These are phyloP conservation scores for Rhyacophila evoluta DNA, from an alignment of 2,888 invertebrate genomes.

Conservation along the genomic window DNA sequence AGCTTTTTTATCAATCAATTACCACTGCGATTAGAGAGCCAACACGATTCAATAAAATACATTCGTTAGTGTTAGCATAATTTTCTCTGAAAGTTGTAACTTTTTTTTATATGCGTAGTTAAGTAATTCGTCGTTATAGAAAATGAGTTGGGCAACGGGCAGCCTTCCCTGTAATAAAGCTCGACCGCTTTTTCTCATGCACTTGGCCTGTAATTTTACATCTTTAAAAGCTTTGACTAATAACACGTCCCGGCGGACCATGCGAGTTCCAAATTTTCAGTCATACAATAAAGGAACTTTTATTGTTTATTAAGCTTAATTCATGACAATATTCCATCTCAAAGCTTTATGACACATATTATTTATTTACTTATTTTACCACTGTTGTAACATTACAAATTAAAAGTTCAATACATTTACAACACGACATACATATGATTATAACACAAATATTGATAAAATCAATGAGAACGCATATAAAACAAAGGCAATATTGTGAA, in stretches of 20 bases:
- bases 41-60: not conserved
- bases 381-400: too few relatives aligned
- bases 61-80: not conserved
- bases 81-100: not conserved
- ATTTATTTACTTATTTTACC: too few relatives aligned
- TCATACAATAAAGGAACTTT: not conserved
- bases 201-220: slow-evolving; percentile 47
- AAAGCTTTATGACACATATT: too few relatives aligned
- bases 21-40: not conserved
- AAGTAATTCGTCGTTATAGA: slow-evolving; percentile 47
- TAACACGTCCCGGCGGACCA: slow-evolving; percentile 42
- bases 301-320: not conserved
- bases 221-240: slow-evolving; percentile 52
- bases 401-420: too few relatives aligned
- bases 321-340: too few relatives aligned
- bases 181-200: slow-evolving; percentile 34
- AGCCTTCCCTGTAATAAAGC: slow-evolving; percentile 39
- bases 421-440: too few relatives aligned
- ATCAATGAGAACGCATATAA: too few relatives aligned
- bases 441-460: too few relatives aligned
- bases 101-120: slow-evolving; percentile 27
- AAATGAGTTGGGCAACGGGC: slow-evolving; percentile 41
- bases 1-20: not conserved
- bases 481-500: too few relatives aligned
- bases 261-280: not conserved